Evolutionary conservation across 1,140 invertebrate species (phyloP), one percentile per base, ranked within the genome.

Genomic region (Hypsibius dujardini): DNA sequence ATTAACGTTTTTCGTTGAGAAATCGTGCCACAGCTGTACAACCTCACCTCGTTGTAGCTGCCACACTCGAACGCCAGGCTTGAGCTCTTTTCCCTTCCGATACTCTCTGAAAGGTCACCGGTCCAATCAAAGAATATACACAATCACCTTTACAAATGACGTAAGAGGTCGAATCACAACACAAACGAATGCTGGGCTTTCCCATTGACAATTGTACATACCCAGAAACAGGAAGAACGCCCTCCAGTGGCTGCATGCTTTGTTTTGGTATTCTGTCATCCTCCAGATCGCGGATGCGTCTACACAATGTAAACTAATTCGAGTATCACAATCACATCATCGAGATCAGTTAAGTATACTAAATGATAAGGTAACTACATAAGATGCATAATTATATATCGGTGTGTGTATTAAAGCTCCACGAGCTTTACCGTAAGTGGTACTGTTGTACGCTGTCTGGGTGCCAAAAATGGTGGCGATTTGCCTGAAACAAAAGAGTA

Each of bases 231-330:
- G 50, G 50, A 56, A 56, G 50, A 7, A 56, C 7, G 50, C 50
- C n/a, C 50, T 56, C 50, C 50, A 56, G n/a, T 56, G 50, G 50
- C 50, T 56, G 50, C 50, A 56, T 7, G 50, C 50, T n/a, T 56
- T 56, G 50, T 56, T 56, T 56, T 56, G 50, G 50, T 56, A 56
- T n/a, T 56, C 50, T 7, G 50, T 56, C n/a, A 7, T 7, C n/a
- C 50, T 56, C 50, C 50, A n/a, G 7, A 56, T 56, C 7, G 50
- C 50, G n/a, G 50, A 56, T 7, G 50, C n/a, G 50, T 56, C 50
- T 56, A 56, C 7, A 56, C 50, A 56, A 56, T 56, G n/a, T n/a
- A n/a, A n/a, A n/a, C n/a, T n/a, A n/a, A n/a, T n/a, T n/a, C n/a
- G n/a, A n/a, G n/a, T n/a, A n/a, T n/a, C n/a, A n/a, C n/a, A n/a